phyloP scores from a whole-genome alignment of 2,797 vertebrate genomes.

The Mus spretus region DNA sequence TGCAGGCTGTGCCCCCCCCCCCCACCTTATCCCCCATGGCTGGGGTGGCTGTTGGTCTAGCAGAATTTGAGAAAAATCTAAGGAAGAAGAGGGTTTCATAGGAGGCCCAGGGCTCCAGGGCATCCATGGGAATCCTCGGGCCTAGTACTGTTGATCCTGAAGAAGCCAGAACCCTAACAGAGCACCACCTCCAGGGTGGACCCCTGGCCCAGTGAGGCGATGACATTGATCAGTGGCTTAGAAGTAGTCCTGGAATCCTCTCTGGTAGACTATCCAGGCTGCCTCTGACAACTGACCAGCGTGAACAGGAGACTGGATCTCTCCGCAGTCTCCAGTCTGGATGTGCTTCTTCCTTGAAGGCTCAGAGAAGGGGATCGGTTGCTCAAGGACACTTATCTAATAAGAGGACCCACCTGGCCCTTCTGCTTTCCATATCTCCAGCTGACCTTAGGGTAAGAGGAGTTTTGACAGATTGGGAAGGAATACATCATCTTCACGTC shows the following conservation, averaged over 20 bases:
- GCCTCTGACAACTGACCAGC: not conserved
- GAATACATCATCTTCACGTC: not conserved
- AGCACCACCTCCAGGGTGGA: not conserved
- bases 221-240: not conserved
- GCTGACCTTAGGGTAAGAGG: not conserved
- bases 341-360: not conserved
- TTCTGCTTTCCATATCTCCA: not conserved
- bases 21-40: not conserved
- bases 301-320: not conserved
- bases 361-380: not conserved
- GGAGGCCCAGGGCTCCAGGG: not conserved
- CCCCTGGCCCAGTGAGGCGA: not conserved
- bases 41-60: not conserved
- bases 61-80: not conserved
- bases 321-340: not conserved
- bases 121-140: not conserved
- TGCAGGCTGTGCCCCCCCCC: not conserved
- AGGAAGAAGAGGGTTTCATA: no score
- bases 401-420: not conserved
- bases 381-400: not conserved
- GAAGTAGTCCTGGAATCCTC: not conserved
- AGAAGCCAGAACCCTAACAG: fast-evolving
- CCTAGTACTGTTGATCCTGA: fast-evolving
- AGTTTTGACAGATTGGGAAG: not conserved
- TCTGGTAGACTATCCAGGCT: not conserved